Evolutionary conservation across 2,888 invertebrate genomes (phyloP), one percentile per base, ranked within the genome.

Genomic region (Drosophila limbata): DNA sequence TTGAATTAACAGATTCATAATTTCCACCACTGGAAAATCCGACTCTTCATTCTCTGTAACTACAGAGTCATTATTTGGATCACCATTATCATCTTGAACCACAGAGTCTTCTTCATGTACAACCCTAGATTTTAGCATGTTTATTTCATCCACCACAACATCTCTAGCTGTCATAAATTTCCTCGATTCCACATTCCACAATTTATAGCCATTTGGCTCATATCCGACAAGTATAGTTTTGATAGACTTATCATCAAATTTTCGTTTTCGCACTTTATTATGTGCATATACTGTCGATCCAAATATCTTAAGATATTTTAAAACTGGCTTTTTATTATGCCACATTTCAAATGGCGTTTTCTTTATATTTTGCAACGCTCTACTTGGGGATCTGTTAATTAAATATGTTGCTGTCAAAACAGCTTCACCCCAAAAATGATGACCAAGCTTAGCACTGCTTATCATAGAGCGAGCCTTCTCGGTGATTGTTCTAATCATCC

Each of bases 371-470:
- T 31, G 3, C 9, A 51, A 21, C 9, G 35, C 51, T 21, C 51
- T 37, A 21, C 37, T 51, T 51, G 37, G 50, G 17, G 33, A 19
- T 19, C 33, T 50, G 13, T 50, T 50, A 50, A 50, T 35, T 62
- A 92, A 79, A 78, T 90, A 89, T 9, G 85, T 82, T 56, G 91
- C 91, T 57, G 90, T 90, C 53, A 89, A 74, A 21, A 91, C 80
- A 35, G 90, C 90, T 73, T 91, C 91, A 39, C 89, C 86, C 91
- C 91, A 92, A 52, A 92, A 89, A 3, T 4, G 11, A 77, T 91
- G 90, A 37, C 73, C 64, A 11, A 91, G 57, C 21, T 85, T 69
- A 4, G 88, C 73, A 60, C 85, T 67, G 37, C 31, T 50, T 6
- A 62, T 33, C 68, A 62, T 52, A 21, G 53, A 35, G 1, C 62